Conservation (phyloP, 2,113 vertebrate species). For the Malaclemys terrapin region DNA sequence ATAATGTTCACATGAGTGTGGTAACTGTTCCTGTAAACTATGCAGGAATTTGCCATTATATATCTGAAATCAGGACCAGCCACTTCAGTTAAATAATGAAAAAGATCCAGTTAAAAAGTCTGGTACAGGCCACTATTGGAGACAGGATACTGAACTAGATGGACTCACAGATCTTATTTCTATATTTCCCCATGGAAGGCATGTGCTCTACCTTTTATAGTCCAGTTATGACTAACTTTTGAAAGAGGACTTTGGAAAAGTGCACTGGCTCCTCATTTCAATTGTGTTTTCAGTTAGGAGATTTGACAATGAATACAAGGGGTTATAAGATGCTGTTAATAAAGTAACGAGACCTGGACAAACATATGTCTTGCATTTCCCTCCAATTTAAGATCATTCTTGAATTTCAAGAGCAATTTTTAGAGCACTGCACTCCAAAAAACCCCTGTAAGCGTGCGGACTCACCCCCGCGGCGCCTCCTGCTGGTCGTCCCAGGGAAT, state of each 20-base stretch:
- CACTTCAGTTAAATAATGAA: not conserved
- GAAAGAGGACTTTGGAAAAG: not conserved
- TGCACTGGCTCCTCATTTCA: slow-evolving; percentile 10
- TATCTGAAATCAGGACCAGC: not conserved
- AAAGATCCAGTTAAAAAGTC: not conserved
- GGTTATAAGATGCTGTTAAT: not conserved
- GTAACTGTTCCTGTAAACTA: not conserved
- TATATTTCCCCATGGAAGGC: not conserved
- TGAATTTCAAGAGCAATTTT: not conserved
- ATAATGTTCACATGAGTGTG: not conserved
- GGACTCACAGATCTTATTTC: not conserved
- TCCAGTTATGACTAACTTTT: not conserved
- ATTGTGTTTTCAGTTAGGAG: not conserved
- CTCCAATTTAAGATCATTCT: not conserved
- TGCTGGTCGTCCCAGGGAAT: too few species aligned
- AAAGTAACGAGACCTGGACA: not conserved
- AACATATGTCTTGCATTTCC: not conserved
- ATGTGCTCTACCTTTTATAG: not conserved
- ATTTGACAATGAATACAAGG: not conserved
- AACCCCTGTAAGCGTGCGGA: too few species aligned
- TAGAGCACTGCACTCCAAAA: not conserved
- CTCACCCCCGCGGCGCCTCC: too few species aligned
- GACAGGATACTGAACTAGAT: not conserved
- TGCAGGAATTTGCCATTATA: not conserved
- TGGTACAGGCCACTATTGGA: not conserved